phyloP scores from a whole-genome alignment of 2,113 vertebrate genomes.

The Sinocyclocheilus rhinocerous region DNA sequence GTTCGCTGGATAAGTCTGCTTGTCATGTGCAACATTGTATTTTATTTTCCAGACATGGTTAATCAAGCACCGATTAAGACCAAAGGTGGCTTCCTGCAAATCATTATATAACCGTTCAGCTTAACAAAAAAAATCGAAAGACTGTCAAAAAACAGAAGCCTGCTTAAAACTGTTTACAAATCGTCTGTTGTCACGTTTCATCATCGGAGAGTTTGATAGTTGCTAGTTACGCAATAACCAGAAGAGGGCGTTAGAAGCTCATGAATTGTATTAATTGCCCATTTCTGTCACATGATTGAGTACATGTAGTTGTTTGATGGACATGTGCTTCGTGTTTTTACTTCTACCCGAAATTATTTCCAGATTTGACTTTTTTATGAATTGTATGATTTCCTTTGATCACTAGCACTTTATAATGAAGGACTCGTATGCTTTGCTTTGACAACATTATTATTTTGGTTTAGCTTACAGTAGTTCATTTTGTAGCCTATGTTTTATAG shows the following conservation, averaged over 20 bases:
- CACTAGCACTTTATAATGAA: neutral
- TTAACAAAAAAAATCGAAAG: too few relatives aligned
- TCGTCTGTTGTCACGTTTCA: neutral
- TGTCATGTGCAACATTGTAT: neutral
- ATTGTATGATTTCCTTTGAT: neutral
- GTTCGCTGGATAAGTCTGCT: neutral
- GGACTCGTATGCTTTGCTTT: neutral
- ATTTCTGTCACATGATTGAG: conserved; percentile 12
- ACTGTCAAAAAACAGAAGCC: neutral
- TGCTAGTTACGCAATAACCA: conserved; percentile 3
- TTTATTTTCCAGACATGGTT: neutral
- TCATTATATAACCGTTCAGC: neutral
- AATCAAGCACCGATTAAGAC: conserved; percentile 33
- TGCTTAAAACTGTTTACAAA: neutral
- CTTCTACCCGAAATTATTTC: neutral
- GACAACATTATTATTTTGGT: neutral
- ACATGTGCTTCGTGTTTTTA: neutral
- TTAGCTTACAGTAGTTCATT: neutral
- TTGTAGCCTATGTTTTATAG: neutral
- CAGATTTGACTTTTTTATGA: neutral
- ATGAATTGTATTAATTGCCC: neutral
- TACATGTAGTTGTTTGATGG: neutral
- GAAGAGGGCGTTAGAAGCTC: conserved; percentile 23
- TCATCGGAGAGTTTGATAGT: neutral
- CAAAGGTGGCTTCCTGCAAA: neutral